phyloP scores from a whole-genome alignment of 2,888 invertebrate genomes.

The Noctua fimbriata region DNA sequence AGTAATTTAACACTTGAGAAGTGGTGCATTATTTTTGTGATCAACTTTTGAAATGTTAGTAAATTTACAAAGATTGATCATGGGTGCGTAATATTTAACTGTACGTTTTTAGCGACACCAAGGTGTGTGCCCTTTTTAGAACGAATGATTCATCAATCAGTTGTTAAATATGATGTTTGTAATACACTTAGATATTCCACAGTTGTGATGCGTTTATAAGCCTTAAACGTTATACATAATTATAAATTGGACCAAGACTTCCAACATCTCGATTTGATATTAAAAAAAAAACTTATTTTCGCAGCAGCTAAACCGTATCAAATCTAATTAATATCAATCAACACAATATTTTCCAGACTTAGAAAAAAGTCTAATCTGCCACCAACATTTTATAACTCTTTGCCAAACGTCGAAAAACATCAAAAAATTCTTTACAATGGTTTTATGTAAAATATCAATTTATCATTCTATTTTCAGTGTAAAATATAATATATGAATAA shows the following conservation, averaged over 20 bases:
- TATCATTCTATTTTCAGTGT: constrained; percentile 50
- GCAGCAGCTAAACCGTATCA: constrained; percentile 20
- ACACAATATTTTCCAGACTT: background rate
- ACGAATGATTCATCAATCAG: constrained; percentile 11
- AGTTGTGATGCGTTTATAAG: constrained; percentile 22
- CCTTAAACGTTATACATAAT: constrained; percentile 47
- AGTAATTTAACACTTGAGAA: constrained; percentile 72
- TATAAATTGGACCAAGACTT: constrained; percentile 31
- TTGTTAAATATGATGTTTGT: constrained; percentile 4
- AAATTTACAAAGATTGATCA: constrained; percentile 62
- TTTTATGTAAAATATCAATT: constrained; percentile 31
- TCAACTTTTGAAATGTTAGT: constrained; percentile 81
- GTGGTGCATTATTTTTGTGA: constrained; percentile 87
- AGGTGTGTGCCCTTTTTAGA: constrained; percentile 37
- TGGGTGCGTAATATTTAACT: constrained; percentile 60
- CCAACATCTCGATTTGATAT: background rate
- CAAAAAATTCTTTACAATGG: constrained; percentile 23
- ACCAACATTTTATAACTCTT: constrained; percentile 10
- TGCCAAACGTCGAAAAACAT: constrained; percentile 34
- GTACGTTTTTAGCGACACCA: constrained; percentile 48
- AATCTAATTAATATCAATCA: background rate
- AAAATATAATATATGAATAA: constrained; percentile 55
- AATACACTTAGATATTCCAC: constrained; percentile 1
- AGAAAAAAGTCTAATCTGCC: constrained; percentile 9
- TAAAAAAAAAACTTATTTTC: background rate